These are phyloP conservation scores for Neoitamus cyanurus DNA, from an alignment of 2,888 invertebrate species.

Conservation along the genomic window DNA sequence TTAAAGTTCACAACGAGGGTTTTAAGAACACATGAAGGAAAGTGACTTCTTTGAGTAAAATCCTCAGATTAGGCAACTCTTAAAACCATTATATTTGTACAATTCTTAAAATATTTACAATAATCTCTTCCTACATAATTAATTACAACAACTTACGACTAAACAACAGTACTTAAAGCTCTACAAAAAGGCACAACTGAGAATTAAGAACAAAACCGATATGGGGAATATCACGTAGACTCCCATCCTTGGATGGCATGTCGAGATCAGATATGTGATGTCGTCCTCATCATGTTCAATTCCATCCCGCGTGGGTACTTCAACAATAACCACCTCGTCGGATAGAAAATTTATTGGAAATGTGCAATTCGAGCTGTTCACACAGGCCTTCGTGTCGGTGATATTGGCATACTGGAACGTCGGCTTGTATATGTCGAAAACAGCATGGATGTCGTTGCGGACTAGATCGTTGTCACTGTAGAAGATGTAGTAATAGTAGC, in stretches of 20 bases:
- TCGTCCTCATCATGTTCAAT: slow-evolving; percentile 81
- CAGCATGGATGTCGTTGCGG: slow-evolving; percentile 82
- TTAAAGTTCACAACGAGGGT: too few relatives aligned
- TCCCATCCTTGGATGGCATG: slow-evolving; percentile 82
- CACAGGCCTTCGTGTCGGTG: slow-evolving; percentile 73
- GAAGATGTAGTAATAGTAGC: slow-evolving; percentile 90
- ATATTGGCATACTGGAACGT: slow-evolving; percentile 78
- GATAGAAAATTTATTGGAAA: slow-evolving; percentile 79
- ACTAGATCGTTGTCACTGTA: slow-evolving; percentile 87
- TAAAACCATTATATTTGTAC: background rate
- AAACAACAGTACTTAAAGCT: background rate
- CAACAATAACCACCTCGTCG: slow-evolving; percentile 83
- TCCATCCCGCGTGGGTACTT: slow-evolving; percentile 84
- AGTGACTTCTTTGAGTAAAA: too few relatives aligned
- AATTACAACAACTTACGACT: slow-evolving; percentile 8
- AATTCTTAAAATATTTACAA: slow-evolving; percentile 20
- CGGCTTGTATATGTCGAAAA: slow-evolving; percentile 87
- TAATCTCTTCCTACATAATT: background rate
- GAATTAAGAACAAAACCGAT: slow-evolving; percentile 77
- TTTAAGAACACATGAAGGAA: too few relatives aligned
- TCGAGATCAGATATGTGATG: slow-evolving; percentile 77
- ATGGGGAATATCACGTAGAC: slow-evolving; percentile 85
- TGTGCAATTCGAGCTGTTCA: slow-evolving; percentile 81
- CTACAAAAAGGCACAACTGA: slow-evolving; percentile 85
- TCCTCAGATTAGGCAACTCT: background rate